Conservation (phyloP, 1,140 invertebrate species). For the Drosophila micromelanica region DNA sequence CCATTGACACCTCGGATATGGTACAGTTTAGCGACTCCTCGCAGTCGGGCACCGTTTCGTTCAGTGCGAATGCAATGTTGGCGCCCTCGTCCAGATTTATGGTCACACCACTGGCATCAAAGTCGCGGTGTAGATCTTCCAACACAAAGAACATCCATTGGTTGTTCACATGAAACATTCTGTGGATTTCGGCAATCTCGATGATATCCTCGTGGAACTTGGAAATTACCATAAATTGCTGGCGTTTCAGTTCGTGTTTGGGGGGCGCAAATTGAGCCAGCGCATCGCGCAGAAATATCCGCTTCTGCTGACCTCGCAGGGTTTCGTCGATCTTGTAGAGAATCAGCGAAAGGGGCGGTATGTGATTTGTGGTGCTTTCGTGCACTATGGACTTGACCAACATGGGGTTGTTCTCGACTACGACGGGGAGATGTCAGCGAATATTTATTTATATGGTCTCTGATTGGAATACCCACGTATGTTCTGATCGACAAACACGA, state of each 20-base stretch:
- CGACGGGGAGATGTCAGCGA: too few relatives aligned
- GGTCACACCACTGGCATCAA: constrained; percentile 86
- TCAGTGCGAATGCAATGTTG: constrained; percentile 92
- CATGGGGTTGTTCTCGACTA: constrained; percentile 66
- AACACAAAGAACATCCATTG: constrained; percentile 93
- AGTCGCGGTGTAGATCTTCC: constrained; percentile 85
- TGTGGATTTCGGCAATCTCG: constrained; percentile 87
- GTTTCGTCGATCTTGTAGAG: constrained; percentile 76
- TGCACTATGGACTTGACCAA: constrained; percentile 71
- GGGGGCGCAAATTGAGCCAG: constrained; percentile 57
- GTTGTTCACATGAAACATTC: constrained; percentile 88
- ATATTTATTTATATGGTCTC: not conserved
- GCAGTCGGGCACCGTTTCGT: constrained; percentile 85
- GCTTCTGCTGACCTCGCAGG: constrained; percentile 65
- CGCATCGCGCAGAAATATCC: constrained; percentile 48
- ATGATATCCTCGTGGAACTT: constrained; percentile 86
- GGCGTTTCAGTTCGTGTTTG: constrained; percentile 49
- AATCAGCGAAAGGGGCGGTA: constrained; percentile 71
- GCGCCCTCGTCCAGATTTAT: constrained; percentile 89
- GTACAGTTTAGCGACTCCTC: constrained; percentile 72
- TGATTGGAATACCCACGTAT: constrained; percentile 86
- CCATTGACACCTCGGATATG: constrained; percentile 87
- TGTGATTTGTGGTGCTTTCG: constrained; percentile 74
- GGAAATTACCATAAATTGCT: constrained; percentile 84
- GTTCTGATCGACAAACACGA: constrained; percentile 89